Conservation (phyloP, 2,113 vertebrate genomes). For the Odobenus rosmarus region DNA sequence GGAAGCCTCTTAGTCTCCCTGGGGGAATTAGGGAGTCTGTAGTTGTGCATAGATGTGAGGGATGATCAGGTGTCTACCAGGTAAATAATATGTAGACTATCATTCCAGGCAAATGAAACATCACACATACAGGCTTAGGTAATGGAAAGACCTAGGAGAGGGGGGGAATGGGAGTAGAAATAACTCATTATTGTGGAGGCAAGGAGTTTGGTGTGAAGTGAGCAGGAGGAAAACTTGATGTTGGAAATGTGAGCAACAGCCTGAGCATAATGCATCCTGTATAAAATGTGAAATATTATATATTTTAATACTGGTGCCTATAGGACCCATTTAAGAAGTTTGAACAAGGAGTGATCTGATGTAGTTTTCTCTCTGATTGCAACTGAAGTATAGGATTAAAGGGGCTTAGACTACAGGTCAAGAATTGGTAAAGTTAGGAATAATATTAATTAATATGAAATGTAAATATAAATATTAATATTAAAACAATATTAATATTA, state of each 20-base stretch:
- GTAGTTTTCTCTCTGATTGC: background rate
- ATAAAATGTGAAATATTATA: background rate
- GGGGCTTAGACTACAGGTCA: background rate
- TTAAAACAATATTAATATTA: too few species aligned
- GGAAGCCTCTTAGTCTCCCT: background rate
- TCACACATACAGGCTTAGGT: background rate
- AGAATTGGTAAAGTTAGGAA: background rate
- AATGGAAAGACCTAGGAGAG: background rate
- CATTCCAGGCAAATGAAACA: background rate
- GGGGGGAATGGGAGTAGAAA: background rate
- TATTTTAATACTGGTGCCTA: background rate
- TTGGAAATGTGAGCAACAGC: background rate
- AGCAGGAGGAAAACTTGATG: background rate
- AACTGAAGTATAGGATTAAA: background rate
- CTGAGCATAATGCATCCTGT: background rate
- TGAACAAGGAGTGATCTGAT: background rate
- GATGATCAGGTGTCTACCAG: background rate
- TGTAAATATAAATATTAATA: background rate
- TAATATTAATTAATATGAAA: background rate
- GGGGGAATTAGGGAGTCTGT: background rate
- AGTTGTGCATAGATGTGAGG: background rate
- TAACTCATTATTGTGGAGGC: background rate
- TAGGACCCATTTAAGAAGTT: background rate
- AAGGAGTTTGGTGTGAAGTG: background rate
- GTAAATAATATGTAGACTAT: background rate